A percentile compares a stretch with the other conserved stretches of the same genome.
Evolutionary conservation across 2,888 invertebrate genomes (phyloP).

Genomic region (Philereme transversata): DNA sequence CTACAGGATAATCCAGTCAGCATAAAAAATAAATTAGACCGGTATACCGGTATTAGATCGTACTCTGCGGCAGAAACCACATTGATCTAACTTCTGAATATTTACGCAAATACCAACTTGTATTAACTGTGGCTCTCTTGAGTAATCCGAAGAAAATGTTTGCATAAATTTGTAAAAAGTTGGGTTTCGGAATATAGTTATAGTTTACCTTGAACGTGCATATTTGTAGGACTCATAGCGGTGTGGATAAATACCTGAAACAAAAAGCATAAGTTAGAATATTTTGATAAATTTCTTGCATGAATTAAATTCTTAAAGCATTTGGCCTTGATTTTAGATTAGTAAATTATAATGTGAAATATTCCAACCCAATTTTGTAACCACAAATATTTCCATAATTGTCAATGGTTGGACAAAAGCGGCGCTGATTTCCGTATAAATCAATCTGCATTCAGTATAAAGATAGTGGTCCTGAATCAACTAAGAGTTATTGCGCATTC

Average conservation of each 20-base stretch:
- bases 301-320: too few species aligned
- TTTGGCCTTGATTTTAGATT: too few species aligned
- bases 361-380: too few species aligned
- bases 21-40: slow-evolving; percentile 20
- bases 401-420: too few species aligned
- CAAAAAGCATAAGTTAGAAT: slow-evolving; percentile 9
- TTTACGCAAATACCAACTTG: slow-evolving; percentile 17
- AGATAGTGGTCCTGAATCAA: slow-evolving; percentile 8
- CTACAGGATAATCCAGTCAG: slow-evolving; percentile 25
- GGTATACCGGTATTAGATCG: neutral
- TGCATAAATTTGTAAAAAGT: slow-evolving; percentile 9
- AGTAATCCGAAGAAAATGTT: slow-evolving; percentile 14
- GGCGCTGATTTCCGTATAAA: neutral
- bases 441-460: slow-evolving; percentile 9
- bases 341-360: too few species aligned
- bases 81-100: slow-evolving; percentile 7
- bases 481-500: slow-evolving; percentile 23
- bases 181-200: neutral
- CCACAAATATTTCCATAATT: too few species aligned
- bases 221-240: neutral
- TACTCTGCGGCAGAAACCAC: slow-evolving; percentile 16
- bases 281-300: neutral
- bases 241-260: slow-evolving; percentile 20
- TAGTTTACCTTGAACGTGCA: slow-evolving; percentile 7
- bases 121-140: slow-evolving; percentile 1